Evolutionary conservation across 2,797 vertebrate genomes (phyloP).

Genomic region (Alca torda): DNA sequence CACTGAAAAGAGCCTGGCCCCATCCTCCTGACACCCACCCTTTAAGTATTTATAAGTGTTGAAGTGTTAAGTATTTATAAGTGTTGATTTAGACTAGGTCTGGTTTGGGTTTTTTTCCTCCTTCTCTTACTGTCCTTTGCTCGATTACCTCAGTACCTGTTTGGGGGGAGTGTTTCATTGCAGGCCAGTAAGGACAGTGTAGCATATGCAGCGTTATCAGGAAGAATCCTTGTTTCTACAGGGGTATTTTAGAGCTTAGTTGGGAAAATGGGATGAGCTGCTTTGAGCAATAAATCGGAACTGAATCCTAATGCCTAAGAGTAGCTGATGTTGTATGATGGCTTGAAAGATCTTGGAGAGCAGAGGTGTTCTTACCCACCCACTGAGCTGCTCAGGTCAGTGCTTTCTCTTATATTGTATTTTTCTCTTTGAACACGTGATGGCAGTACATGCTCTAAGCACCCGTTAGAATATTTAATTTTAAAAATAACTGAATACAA

Average conservation of each 20-base stretch:
- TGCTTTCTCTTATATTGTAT: neutral
- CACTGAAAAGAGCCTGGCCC: too few species aligned
- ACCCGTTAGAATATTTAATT: fast-evolving
- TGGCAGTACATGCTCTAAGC: neutral
- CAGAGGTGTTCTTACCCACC: neutral
- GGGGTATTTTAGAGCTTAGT: neutral
- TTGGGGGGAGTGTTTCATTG: neutral
- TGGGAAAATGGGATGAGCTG: neutral
- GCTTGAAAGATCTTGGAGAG: neutral
- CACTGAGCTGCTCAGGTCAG: fast-evolving
- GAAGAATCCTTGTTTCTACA: neutral
- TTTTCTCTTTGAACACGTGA: neutral
- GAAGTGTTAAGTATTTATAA: too few species aligned
- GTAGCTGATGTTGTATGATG: fast-evolving
- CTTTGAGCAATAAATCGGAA: fast-evolving
- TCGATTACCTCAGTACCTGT: fast-evolving
- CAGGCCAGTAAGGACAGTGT: neutral
- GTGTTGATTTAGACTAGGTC: neutral
- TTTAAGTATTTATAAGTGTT: too few species aligned
- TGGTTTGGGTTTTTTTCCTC: neutral
- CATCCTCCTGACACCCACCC: too few species aligned
- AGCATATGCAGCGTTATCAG: fast-evolving
- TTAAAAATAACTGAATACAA: neutral
- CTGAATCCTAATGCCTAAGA: fast-evolving
- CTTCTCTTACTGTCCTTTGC: neutral